phyloP scores from a whole-genome alignment of 2,113 vertebrate genomes.

The Castor canadensis region DNA sequence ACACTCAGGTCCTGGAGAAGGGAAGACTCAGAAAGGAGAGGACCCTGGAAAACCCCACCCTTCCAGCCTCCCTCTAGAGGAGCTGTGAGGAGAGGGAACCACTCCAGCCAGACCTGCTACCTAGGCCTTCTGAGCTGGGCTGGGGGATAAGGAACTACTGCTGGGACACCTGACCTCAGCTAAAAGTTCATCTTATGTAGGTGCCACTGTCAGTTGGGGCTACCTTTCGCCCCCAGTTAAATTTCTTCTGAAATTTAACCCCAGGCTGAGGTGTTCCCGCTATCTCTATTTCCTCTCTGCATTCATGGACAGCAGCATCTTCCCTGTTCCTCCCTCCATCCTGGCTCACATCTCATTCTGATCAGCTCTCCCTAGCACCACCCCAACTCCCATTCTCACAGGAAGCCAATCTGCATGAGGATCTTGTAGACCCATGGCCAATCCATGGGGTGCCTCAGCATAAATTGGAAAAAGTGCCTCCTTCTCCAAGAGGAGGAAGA shows the following conservation, averaged over 20 bases:
- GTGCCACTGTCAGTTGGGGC: neutral
- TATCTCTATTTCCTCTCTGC: neutral
- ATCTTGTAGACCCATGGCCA: neutral
- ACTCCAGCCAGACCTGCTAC: neutral
- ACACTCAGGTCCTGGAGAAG: too few relatives aligned
- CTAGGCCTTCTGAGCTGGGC: neutral
- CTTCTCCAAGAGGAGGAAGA: neutral
- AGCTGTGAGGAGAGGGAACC: neutral
- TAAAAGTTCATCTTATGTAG: neutral
- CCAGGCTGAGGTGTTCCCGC: neutral
- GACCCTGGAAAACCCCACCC: neutral
- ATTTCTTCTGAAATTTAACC: neutral
- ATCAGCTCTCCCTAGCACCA: neutral
- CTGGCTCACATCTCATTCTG: neutral
- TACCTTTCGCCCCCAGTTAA: too few relatives aligned
- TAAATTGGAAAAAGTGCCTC: neutral
- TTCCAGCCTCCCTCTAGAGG: neutral
- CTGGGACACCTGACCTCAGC: neutral
- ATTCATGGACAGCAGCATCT: neutral
- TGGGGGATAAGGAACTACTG: neutral
- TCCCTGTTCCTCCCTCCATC: neutral
- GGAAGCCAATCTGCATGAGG: neutral
- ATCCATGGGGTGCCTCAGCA: too few relatives aligned
- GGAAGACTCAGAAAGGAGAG: too few relatives aligned
- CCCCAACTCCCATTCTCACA: neutral